phyloP scores from a whole-genome alignment of 2,113 vertebrate species.

The Aramus guarauna region DNA sequence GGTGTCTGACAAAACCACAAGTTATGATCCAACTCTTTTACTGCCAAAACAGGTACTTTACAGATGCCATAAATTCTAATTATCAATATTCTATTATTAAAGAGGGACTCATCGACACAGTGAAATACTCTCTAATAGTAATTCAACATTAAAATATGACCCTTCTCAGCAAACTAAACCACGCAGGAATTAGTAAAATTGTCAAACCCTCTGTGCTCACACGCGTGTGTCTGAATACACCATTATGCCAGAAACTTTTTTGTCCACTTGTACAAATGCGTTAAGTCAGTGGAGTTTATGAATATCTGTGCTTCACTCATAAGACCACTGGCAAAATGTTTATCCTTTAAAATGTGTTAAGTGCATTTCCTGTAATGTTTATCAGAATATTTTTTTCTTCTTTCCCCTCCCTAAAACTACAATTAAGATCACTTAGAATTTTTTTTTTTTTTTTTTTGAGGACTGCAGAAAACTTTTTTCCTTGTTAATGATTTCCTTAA shows the following conservation, averaged over 20 bases:
- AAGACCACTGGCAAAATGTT: background rate
- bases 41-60: background rate
- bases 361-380: conserved; percentile 1
- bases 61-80: background rate
- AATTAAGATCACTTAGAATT: background rate
- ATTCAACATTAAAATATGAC: conserved; percentile 1
- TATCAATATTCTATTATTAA: background rate
- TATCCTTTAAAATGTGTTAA: conserved; percentile 18
- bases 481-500: background rate
- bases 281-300: background rate
- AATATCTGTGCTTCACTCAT: background rate
- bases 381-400: background rate
- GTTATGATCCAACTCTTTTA: background rate
- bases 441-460: background rate
- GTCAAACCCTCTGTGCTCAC: background rate
- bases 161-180: background rate
- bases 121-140: conserved; percentile 8
- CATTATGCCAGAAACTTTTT: conserved; percentile 5
- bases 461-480: background rate
- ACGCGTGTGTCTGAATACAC: background rate
- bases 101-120: background rate
- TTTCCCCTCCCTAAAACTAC: background rate
- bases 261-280: background rate
- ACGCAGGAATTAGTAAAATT: conserved; percentile 17
- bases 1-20: background rate